Conservation (phyloP, 2,113 vertebrate genomes). For the Amia ocellicauda region DNA sequence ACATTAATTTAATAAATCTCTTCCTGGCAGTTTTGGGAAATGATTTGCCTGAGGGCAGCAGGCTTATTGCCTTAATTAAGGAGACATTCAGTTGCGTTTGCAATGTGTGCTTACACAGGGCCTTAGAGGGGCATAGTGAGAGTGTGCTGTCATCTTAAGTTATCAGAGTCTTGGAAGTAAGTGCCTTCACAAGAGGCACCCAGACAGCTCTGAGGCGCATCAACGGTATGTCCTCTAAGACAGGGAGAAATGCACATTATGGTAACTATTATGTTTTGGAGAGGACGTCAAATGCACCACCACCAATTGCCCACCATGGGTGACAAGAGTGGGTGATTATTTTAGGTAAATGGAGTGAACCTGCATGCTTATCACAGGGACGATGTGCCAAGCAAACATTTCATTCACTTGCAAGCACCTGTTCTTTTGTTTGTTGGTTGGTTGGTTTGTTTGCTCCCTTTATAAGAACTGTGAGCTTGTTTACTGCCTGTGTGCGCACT, state of each 20-base stretch:
- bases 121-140: constrained; percentile 29
- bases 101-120: constrained; percentile 48
- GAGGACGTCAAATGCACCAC: constrained; percentile 41
- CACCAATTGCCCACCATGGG: constrained; percentile 36
- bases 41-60: constrained; percentile 56
- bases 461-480: no score
- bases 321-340: no score
- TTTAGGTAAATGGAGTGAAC: no score
- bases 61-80: constrained; percentile 61
- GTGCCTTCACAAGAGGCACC: constrained; percentile 9
- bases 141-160: constrained; percentile 30
- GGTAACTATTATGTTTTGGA: constrained; percentile 16
- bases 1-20: constrained; percentile 49
- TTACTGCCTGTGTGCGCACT: no score
- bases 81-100: constrained; percentile 56
- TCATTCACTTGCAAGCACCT: no score
- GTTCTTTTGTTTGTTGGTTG: no score
- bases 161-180: constrained; percentile 17
- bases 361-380: no score
- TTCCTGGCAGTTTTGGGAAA: constrained; percentile 54
- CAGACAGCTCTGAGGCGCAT: constrained; percentile 34
- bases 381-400: no score
- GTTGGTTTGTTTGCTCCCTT: no score
- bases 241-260: constrained; percentile 41
- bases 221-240: constrained; percentile 44